Conservation (phyloP, 2,888 invertebrate species). For the Pelosia muscerda region DNA sequence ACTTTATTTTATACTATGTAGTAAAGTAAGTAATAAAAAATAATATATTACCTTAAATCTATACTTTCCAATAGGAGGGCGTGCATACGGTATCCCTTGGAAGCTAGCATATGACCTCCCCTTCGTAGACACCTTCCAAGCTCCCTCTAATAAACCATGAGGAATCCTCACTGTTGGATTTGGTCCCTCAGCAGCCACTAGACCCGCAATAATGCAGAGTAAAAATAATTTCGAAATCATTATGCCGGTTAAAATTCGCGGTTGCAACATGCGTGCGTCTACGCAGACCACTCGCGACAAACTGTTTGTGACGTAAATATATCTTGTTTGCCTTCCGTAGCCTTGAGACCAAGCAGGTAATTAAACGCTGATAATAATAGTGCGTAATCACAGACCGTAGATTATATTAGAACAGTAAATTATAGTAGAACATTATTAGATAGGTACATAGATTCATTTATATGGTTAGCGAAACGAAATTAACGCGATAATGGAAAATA, state of each 20-base stretch:
- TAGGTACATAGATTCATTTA: no score
- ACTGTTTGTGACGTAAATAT: neutral
- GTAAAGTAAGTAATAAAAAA: no score
- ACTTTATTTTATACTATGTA: no score
- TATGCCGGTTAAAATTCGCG: constrained; percentile 6
- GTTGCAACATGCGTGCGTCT: neutral
- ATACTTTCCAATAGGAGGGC: constrained; percentile 88
- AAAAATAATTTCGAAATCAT: constrained; percentile 57
- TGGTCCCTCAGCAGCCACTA: constrained; percentile 58
- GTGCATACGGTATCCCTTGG: constrained; percentile 89
- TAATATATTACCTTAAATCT: constrained; percentile 84
- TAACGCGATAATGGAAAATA: no score
- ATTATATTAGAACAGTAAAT: no score
- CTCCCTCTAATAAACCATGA: constrained; percentile 71
- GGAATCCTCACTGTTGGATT: constrained; percentile 72
- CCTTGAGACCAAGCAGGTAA: neutral
- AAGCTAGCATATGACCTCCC: constrained; percentile 86
- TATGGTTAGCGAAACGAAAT: no score
- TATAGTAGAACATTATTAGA: no score
- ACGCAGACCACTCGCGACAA: neutral
- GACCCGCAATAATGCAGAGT: constrained; percentile 47
- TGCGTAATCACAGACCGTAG: neutral
- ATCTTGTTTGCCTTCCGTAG: neutral
- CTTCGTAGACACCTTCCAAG: constrained; percentile 74
- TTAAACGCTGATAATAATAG: neutral